Evolutionary conservation across 1,140 invertebrate genomes (phyloP).

Genomic region (Scaptomyza pallida): DNA sequence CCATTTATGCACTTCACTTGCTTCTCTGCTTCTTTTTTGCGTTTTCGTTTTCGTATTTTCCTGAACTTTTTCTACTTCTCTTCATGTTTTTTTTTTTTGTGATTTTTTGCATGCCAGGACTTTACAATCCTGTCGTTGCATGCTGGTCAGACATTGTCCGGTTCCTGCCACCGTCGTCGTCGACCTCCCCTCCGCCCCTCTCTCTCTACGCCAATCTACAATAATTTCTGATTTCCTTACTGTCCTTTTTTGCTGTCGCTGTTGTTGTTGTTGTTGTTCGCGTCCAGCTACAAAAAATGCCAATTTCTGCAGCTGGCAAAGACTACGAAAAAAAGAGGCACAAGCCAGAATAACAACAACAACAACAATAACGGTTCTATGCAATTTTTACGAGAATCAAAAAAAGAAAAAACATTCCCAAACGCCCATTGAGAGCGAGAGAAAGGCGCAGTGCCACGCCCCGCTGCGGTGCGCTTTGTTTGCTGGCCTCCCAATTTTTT

Average conservation of each 20-base stretch:
- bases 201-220: conserved; percentile 68
- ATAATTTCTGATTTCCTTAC: conserved; percentile 80
- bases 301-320: conserved; percentile 73
- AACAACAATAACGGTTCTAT: conserved; percentile 46
- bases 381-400: conserved; percentile 64
- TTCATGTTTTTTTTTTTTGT: neutral
- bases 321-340: conserved; percentile 19
- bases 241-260: conserved; percentile 55
- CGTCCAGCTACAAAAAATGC: conserved; percentile 52
- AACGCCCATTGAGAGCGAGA: conserved; percentile 40
- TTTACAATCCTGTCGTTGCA: conserved; percentile 49
- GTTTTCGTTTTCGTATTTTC: conserved; percentile 3
- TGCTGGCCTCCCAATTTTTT: conserved; percentile 25
- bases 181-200: neutral
- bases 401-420: conserved; percentile 23
- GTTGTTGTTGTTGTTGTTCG: conserved; percentile 48
- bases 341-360: conserved; percentile 21
- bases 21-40: conserved; percentile 25
- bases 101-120: conserved; percentile 21
- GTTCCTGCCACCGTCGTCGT: neutral
- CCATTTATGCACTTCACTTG: conserved; percentile 83
- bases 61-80: neutral
- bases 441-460: conserved; percentile 32
- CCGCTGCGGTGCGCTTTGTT: conserved; percentile 45
- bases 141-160: conserved; percentile 65